Base-by-base conservation (phyloP, 2,888 invertebrate species). In the Heliconius ethilla region DNA sequence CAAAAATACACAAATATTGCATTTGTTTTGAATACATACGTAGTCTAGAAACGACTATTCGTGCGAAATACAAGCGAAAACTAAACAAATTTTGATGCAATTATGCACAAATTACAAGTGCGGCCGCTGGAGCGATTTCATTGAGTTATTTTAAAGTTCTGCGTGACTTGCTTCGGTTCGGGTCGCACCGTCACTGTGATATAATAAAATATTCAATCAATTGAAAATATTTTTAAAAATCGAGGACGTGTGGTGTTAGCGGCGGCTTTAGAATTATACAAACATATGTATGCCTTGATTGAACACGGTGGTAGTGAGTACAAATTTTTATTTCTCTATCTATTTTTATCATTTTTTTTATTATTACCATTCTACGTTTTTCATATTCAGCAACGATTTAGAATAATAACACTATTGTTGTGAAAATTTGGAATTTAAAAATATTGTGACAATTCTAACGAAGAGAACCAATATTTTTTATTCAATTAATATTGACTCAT, bases 91-190 rank as follows among this genome's bases (percentile, higher is more conserved):
- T 73, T 77, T 79, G 79, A 80, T 79, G 70, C 65, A 77, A 80
- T 80, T 80, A 80, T 73, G 37, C 69, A 66, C 77, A 76, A 80
- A 77, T 78, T 78, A 78, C 80, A 81, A 78, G 76, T 79, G 76
- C 40, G 77, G 69, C 62, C 78, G 62, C 70, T 74, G 73, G 76
- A 73, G 70, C 76, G 75, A 59, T 62, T 80, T 81, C 75, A 81
- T 80, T 66, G 75, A 76, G 81, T 80, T 79, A 78, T 80, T 79
- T 77, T 73, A 78, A 81, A 80, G 80, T 76, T 63, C 70, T 72
- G 70, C 79, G 79, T 76, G 73, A 78, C 51, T 70, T 80, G 72
- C 78, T 79, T 63, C 74, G 59, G 79, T 82, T 67, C 13, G 63
- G 73, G n/a, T 70, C 59, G 77, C 59, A 72, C 73, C 59, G 70